Base-by-base conservation (phyloP, 2,888 invertebrate species). In the Euphydryas editha region DNA sequence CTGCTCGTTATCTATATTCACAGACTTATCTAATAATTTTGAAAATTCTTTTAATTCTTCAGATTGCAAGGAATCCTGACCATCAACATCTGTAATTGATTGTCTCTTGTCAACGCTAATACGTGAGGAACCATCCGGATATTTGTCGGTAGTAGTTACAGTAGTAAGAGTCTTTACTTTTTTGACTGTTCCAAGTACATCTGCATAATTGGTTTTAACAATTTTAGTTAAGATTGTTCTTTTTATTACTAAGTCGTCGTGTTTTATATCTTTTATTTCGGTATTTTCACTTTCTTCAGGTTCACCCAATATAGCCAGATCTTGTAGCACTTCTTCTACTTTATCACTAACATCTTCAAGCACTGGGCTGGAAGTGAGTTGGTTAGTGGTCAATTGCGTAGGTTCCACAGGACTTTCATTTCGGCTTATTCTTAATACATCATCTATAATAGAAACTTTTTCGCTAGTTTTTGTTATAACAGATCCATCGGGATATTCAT, bases 401-500 rank as follows among this genome's bases (percentile, higher is more conserved):
- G 20, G 11, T 21, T 11, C 21, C 2, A 17, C 7, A 13, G 20
- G 20, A 15, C 55, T 30, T 37, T 65, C 18, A 51, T 68, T 65
- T 58, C 64, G 61, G 71, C 30, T 51, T 17, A 30, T 63, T 69
- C 72, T 71, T 13, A 84, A 58, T 62, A 59, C 71, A 73, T 88
- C 83, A 75, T 92, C 91, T 15, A 80, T 24, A 1, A 88, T 73
- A 17, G 87, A 85, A 46, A 87, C 79, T 72, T 87, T 91, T 81
- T 90, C 90, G 75, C 81, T 88, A 5, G 86, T 90, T 75, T 87
- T 90, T 37, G 84, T 87, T 15, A 86, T 80, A 1, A 88, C 71
- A 18, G 89, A 85, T 2, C 91, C 89, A 80, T 92, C 90, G 10
- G 88, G 88, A 68, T 88, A 79, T 77, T 86, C 86, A 75, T 93